Conservation (phyloP, 2,113 vertebrate species). For the Grallaria varia region DNA sequence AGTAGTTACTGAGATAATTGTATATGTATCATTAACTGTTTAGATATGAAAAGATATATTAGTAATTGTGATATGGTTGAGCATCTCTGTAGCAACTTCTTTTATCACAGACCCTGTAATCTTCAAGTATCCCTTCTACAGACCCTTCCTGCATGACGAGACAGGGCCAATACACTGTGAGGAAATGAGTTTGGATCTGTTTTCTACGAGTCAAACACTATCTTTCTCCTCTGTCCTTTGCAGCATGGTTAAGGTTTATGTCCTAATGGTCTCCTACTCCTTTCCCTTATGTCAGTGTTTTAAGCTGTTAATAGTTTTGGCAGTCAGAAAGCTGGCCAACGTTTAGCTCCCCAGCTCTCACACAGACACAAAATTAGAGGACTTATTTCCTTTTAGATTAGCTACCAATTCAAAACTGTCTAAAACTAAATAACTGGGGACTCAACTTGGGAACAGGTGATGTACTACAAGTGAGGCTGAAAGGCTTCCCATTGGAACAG, state of each 20-base stretch:
- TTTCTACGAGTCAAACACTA: not conserved
- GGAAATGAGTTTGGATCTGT: not conserved
- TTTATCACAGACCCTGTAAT: not conserved
- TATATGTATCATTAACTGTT: not conserved
- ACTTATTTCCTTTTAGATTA: constrained; percentile 37
- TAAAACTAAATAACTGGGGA: not conserved
- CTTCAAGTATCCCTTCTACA: not conserved
- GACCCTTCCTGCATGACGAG: not conserved
- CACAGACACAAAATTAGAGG: not conserved
- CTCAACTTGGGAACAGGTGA: not conserved
- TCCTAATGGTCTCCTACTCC: not conserved
- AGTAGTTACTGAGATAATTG: accelerated
- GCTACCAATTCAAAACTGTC: not conserved
- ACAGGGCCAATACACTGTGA: not conserved
- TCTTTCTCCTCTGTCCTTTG: not conserved
- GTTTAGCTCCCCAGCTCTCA: not conserved
- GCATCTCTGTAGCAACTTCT: not conserved
- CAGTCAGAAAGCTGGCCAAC: constrained; percentile 3
- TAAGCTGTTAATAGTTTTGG: constrained; percentile 2
- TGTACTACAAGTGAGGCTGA: not conserved
- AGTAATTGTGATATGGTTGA: not conserved
- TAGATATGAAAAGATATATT: not conserved
- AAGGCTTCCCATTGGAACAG: not conserved
- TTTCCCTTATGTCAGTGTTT: not conserved
- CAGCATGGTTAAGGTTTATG: not conserved